These are phyloP conservation scores for Spongilla lacustris DNA, from an alignment of 37 sponge, comb jelly and placozoan species.

Conservation along the genomic window DNA sequence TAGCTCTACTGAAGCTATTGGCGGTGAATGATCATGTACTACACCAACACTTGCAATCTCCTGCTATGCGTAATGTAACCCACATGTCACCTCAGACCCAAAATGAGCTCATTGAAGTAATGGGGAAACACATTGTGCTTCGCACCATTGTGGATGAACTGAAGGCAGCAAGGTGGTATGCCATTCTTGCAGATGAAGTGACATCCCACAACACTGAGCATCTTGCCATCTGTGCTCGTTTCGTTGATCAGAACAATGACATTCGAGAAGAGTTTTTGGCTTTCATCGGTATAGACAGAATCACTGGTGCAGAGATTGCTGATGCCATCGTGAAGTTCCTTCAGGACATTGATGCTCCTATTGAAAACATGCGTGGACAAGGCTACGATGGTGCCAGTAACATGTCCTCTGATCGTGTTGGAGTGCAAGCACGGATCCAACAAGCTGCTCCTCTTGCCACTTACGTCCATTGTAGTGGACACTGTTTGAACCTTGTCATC, in stretches of 20 bases:
- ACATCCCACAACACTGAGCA: too few species aligned
- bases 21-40: not conserved
- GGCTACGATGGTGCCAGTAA: slow-evolving; percentile 64
- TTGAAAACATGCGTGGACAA: slow-evolving; percentile 44
- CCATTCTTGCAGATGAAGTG: too few species aligned
- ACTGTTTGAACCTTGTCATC: slow-evolving; percentile 52
- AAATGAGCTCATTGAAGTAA: slow-evolving; percentile 17
- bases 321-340: not conserved
- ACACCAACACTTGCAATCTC: slow-evolving; percentile 4
- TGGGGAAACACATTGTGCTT: too few species aligned
- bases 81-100: slow-evolving; percentile 7
- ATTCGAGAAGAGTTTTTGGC: slow-evolving; percentile 6
- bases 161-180: too few species aligned
- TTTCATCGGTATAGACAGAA: not conserved
- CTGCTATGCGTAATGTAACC: slow-evolving; percentile 3
- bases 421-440: slow-evolving; percentile 53
- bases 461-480: slow-evolving; percentile 59
- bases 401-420: slow-evolving; percentile 34
- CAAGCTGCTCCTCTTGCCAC: slow-evolving; percentile 42
- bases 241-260: slow-evolving; percentile 37
- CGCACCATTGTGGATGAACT: slow-evolving; percentile 44
- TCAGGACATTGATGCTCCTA: slow-evolving; percentile 24
- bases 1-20: slow-evolving; percentile 24
- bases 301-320: too few species aligned
- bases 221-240: slow-evolving; percentile 44